Evolutionary conservation across 1,140 invertebrate genomes (phyloP).

Genomic region (Maconellicoccus hirsutus): DNA sequence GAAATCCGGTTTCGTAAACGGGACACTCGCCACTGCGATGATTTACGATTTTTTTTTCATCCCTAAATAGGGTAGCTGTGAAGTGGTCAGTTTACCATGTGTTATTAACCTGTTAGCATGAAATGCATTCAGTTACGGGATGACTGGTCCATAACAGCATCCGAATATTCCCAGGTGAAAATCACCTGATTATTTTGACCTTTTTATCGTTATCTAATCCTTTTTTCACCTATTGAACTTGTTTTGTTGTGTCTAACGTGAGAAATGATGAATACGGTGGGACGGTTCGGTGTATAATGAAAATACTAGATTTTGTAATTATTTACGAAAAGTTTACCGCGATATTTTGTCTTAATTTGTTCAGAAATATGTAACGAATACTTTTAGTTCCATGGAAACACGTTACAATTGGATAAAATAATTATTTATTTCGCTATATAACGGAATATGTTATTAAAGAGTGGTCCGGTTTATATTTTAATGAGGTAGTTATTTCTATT

Average conservation of each 20-base stretch:
- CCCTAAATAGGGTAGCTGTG: background rate
- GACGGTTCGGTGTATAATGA: too few relatives aligned
- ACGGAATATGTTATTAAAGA: background rate
- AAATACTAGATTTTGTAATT: too few relatives aligned
- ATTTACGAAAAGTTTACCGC: too few relatives aligned
- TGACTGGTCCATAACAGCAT: background rate
- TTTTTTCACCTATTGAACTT: background rate
- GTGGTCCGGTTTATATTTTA: background rate
- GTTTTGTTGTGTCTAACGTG: background rate
- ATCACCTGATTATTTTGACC: background rate
- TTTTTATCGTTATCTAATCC: background rate
- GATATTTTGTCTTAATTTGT: too few relatives aligned
- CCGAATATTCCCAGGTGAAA: background rate
- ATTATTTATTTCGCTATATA: too few relatives aligned
- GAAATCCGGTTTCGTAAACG: background rate
- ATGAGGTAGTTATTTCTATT: constrained; percentile 2
- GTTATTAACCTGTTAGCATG: background rate
- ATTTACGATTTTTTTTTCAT: constrained; percentile 5
- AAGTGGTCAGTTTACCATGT: background rate
- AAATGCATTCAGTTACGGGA: background rate
- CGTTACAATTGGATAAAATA: too few relatives aligned
- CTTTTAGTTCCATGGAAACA: too few relatives aligned
- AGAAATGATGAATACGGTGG: background rate
- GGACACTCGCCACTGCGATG: background rate
- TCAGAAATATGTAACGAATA: too few relatives aligned